phyloP scores from a whole-genome alignment of 2,888 invertebrate species.

The Cheilosia scutellata region DNA sequence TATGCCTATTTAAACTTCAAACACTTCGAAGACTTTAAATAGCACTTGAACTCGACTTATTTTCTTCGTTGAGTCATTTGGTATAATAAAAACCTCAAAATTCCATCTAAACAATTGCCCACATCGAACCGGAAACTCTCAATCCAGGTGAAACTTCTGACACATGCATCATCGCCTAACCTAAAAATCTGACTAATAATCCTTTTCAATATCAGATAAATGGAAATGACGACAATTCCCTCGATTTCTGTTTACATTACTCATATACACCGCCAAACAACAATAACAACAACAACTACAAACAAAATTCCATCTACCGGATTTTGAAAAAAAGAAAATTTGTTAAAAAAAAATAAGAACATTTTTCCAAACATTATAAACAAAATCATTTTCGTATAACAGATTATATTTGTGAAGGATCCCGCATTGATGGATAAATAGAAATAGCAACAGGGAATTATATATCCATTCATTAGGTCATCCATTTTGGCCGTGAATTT shows the following conservation, averaged over 20 bases:
- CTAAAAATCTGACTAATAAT: not conserved
- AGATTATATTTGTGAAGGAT: slow-evolving; percentile 40
- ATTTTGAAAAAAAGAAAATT: slow-evolving; percentile 38
- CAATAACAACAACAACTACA: not conserved
- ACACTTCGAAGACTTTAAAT: no score
- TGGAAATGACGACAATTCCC: slow-evolving; percentile 50
- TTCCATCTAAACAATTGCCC: no score
- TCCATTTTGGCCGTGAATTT: slow-evolving; percentile 60
- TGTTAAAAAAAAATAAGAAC: slow-evolving; percentile 32
- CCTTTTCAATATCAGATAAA: not conserved
- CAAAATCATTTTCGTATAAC: slow-evolving; percentile 39
- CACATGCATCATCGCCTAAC: slow-evolving; percentile 10
- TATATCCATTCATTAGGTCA: slow-evolving; percentile 63
- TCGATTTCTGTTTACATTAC: slow-evolving; percentile 48
- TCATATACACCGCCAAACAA: slow-evolving; percentile 2
- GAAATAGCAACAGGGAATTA: slow-evolving; percentile 61
- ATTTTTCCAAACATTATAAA: slow-evolving; percentile 34
- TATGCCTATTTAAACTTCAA: no score
- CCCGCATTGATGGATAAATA: slow-evolving; percentile 54
- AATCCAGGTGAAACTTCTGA: not conserved
- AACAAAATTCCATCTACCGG: not conserved
- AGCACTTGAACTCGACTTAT: no score
- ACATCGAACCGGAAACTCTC: no score
- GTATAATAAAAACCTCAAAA: no score
- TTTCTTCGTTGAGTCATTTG: no score